These are phyloP conservation scores for Trachelus stipa DNA, from an alignment of 2,888 invertebrate genomes.

Conservation along the genomic window DNA sequence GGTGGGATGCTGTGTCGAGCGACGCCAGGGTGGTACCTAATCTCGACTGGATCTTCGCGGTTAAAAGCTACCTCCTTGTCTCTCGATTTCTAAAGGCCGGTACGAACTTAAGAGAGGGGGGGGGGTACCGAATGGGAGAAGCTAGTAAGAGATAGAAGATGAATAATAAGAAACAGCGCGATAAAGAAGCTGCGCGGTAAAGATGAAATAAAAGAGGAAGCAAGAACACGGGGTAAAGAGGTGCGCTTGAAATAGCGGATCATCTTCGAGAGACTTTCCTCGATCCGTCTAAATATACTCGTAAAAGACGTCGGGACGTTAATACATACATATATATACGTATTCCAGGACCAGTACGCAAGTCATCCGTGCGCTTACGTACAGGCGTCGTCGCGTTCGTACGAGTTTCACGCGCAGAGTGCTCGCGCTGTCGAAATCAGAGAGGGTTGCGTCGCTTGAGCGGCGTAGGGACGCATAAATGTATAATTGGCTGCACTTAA, in stretches of 20 bases:
- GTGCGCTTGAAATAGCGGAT: conserved; percentile 50
- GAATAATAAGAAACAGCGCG: conserved; percentile 5
- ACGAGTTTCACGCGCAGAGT: conserved; percentile 4
- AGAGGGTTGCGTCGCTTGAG: conserved; percentile 30
- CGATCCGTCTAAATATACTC: conserved; percentile 43
- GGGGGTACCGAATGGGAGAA: conserved; percentile 12
- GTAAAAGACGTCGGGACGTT: conserved; percentile 29
- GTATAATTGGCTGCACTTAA: conserved; percentile 66
- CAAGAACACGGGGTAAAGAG: conserved; percentile 18
- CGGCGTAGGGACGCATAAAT: conserved; percentile 53
- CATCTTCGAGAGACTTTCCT: conserved; percentile 43
- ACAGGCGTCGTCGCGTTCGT: not conserved
- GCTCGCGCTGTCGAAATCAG: conserved; percentile 12
- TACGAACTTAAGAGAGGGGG: not conserved
- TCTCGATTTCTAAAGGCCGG: not conserved
- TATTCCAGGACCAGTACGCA: conserved; percentile 2
- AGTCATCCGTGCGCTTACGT: conserved; percentile 5
- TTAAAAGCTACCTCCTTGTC: no score
- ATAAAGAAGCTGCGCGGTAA: conserved; percentile 19
- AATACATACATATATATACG: conserved; percentile 8
- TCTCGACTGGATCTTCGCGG: not conserved
- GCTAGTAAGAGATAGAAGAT: conserved; percentile 7
- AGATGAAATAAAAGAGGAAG: not conserved
- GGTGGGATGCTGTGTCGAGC: not conserved
- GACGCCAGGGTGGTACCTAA: not conserved